Evolutionary conservation across 2,888 invertebrate species (phyloP), one percentile per base, ranked within the genome.

Genomic region (Aleiodes testaceus): DNA sequence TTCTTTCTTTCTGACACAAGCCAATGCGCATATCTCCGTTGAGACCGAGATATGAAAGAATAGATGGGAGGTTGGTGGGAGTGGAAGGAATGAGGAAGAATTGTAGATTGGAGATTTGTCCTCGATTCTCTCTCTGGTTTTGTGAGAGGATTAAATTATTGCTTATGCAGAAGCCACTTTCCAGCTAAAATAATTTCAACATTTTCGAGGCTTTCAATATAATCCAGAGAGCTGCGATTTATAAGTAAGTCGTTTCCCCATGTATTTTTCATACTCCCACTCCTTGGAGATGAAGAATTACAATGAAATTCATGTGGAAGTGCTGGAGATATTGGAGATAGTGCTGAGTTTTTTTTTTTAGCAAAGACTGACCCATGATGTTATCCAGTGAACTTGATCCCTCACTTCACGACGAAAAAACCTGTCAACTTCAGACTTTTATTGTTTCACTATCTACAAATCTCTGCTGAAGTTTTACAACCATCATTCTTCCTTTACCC

Each of bases 141-240:
- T 64, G 42, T 20, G 18, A 14, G 47, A 42, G 66, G 45, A 70
- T 73, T 73, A 74, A 64, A 71, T 74, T 69, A 45, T 30, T 73
- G 66, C 72, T 73, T 66, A 67, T 72, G 68, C 65, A 50, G 53
- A 59, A 59, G 69, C 64, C 44, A 52, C 64, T 69, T 52, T 64
- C 26, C 69, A 22, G 64, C 22, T 52, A 50, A 42, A 14, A 55
- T 44, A 67, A 26, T 55, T 67, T 47, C 45, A 45, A 59, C 55
- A 67, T 67, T 55, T 67, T 59, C 55, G 26, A 26, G 55, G 47
- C 47, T 45, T 22, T 55, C 44, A 49, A 67, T 67, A 67, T 47
- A 47, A 53, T 67, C 45, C 47, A 14, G 14, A 4, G 3, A 7
- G 12, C 16, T 20, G 9, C 14, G 14, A 42, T 30, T 36, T 50